These are phyloP conservation scores for Ashinkailepas kermadecensis DNA, from an alignment of 2,888 invertebrate genomes.

Conservation along the genomic window DNA sequence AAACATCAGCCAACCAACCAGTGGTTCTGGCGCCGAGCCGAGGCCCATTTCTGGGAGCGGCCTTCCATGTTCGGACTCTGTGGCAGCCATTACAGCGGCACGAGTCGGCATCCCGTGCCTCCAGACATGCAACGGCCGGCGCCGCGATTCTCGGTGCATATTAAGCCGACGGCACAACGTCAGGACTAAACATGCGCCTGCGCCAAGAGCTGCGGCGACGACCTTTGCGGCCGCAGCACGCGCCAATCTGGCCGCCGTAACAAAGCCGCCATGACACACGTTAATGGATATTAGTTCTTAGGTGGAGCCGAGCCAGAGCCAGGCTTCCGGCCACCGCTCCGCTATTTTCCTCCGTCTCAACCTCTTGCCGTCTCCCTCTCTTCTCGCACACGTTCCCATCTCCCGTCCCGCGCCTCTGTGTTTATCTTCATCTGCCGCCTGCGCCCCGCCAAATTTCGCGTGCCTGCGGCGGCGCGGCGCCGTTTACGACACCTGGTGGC, in stretches of 20 bases:
- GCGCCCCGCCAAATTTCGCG: background rate
- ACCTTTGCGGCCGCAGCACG: background rate
- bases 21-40: too few relatives aligned
- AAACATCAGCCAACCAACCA: too few relatives aligned
- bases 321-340: background rate
- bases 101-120: too few relatives aligned
- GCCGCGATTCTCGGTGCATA: background rate
- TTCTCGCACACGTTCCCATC: background rate
- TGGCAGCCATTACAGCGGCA: too few relatives aligned
- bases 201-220: background rate
- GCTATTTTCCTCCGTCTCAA: background rate
- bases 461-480: background rate
- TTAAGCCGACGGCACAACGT: background rate
- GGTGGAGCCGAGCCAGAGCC: background rate
- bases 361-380: background rate
- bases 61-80: too few relatives aligned
- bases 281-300: background rate
- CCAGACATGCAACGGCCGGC: background rate
- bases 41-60: too few relatives aligned
- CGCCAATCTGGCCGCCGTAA: background rate
- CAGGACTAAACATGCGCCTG: background rate
- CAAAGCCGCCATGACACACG: background rate
- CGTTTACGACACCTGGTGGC: background rate
- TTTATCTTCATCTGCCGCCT: background rate
- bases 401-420: background rate